Evolutionary conservation across 2,888 invertebrate species (phyloP), one percentile per base, ranked within the genome.

Genomic region (Apodemia zela): DNA sequence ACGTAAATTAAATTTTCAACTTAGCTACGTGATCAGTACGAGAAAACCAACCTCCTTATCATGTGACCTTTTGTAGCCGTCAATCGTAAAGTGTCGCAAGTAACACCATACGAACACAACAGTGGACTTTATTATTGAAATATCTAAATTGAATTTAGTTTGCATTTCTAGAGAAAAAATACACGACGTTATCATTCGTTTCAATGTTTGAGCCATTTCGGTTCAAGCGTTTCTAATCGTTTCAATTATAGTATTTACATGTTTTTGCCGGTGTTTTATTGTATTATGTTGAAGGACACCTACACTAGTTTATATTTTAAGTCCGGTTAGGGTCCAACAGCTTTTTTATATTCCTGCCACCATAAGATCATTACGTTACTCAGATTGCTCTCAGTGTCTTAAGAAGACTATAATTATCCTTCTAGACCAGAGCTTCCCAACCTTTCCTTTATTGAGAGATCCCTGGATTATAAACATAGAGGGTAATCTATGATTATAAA

Each of bases 51-150:
- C 57, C 57, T 57, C 57, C 81, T 89, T 90, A 89, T 89, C 89
- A 84, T 73, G 74, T 85, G 89, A 89, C 89, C 89, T 80, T 85
- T 83, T 89, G 89, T 78, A 80, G 81, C 80, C 79, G 79, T 67
- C 72, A 67, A 65, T 67, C 67, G 63, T 67, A 67, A 65, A 85
- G 81, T 66, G 76, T 66, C 76, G 35, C 77, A 84, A 65, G 59
- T 59, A 57, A 17, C 17, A 21, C 61, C 29, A 29, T 5, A n/a
- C 3, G 29, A 57, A 67, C 13, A 62, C 63, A 25, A 78, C 76
- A 77, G 67, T 66, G 45, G 59, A 68, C 74, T 75, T 35, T 80
- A 78, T 68, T 61, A 29, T 58, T 51, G 13, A 15, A 6, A 0
- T 0, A 0, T 5, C 59, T 62, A 61, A 58, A 45, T 42, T 45